Percentiles rank a stretch among this genome's conserved stretches.
Conservation (phyloP, 2,113 vertebrate species). For the Felis chaus region DNA sequence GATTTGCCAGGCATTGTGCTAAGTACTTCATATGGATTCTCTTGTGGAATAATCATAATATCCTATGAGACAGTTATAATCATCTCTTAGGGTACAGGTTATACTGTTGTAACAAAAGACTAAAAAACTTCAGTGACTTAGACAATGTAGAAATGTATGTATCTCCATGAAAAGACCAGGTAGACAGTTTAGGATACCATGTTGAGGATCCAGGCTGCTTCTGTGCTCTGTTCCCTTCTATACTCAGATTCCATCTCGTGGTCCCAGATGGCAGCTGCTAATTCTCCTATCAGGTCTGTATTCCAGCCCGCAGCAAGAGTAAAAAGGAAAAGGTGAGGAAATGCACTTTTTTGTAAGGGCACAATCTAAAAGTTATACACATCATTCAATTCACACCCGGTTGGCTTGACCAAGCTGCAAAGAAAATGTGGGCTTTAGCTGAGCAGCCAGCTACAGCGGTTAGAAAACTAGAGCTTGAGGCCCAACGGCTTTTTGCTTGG, state of each 20-base stretch:
- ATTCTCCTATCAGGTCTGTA: not conserved
- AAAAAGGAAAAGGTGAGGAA: not conserved
- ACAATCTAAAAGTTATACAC: not conserved
- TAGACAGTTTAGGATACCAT: not conserved
- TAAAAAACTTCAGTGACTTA: not conserved
- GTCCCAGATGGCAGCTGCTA: not conserved
- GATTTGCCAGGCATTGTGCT: not conserved
- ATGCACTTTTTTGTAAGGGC: not conserved
- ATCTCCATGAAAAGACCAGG: not conserved
- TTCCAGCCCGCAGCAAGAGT: not conserved
- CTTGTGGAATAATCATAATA: conserved; percentile 6
- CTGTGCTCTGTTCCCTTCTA: not conserved
- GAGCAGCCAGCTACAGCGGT: not conserved
- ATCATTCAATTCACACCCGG: not conserved
- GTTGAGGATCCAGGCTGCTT: not conserved
- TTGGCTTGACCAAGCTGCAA: not conserved
- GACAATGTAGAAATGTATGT: conserved; percentile 29
- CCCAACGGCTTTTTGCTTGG: not conserved
- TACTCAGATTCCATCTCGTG: not conserved
- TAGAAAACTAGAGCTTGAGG: not conserved
- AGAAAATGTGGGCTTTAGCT: not conserved
- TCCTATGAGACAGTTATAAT: not conserved
- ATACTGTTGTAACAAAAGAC: not conserved
- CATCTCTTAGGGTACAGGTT: conserved; percentile 1
- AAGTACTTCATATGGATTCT: not conserved